Base-by-base conservation (phyloP, 2,888 invertebrate species). In the Netelia fuscicornis region DNA sequence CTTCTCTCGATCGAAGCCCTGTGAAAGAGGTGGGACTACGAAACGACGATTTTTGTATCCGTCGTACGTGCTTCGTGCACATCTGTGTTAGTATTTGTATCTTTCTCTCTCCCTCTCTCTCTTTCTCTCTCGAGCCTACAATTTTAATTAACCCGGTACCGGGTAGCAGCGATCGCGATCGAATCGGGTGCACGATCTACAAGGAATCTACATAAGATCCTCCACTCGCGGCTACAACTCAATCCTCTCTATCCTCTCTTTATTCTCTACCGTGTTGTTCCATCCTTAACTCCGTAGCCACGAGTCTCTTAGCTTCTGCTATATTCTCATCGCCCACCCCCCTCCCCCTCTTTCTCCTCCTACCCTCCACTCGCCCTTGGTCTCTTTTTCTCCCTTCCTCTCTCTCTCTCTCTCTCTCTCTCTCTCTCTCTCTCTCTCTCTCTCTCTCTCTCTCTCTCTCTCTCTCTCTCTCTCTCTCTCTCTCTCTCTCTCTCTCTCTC, bases 141-240 rank as follows among this genome's bases (percentile, higher is more conserved):
- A 94, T 94, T 94, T 94, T 94, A 94, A 94, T 94, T 93, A 94
- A 93, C 92, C 93, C 92, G 92, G 91, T 93, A 93, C 92, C 92
- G 91, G 92, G 92, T 91, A 92, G 91, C 92, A 91, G 83, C 83
- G 93, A 94, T 94, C 93, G 93, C 93, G 93, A 94, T 94, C 93
- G 93, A 93, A 94, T 94, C 93, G 93, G 93, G 93, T 93, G 93
- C 93, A 94, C 93, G 93, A 94, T 94, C 93, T 94, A 94, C 93
- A 94, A 93, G 93, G 93, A 94, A 94, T 94, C 93, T 93, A 93
- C 93, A 93, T 93, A 93, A 93, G 93, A 93, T 93, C 93, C 93
- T 94, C 93, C 93, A 93, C 93, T 93, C 93, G 91, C 91, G 92
- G 92, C 93, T 92, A 93, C 93, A 91, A 92, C 93, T 93, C 93